Conservation (phyloP, 2,888 invertebrate species). For the Digitonthophagus gazella region DNA sequence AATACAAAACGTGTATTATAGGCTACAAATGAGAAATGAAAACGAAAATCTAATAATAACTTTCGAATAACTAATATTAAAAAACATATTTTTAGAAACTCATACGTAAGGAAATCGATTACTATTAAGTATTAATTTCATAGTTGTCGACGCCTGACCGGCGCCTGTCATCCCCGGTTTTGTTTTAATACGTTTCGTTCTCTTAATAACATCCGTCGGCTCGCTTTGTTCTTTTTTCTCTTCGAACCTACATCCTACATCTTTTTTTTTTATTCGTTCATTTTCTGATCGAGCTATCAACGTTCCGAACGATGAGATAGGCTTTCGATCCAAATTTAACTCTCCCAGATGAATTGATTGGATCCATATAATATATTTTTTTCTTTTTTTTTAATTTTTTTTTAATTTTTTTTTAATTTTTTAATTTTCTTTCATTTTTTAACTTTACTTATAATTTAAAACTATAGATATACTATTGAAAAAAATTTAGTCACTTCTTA, state of each 20-base stretch:
- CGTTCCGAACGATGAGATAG: neutral
- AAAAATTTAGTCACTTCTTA: no score
- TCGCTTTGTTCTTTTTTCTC: conserved; percentile 9
- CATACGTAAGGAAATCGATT: conserved; percentile 19
- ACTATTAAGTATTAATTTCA: conserved; percentile 25
- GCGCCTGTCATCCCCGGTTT: conserved; percentile 19
- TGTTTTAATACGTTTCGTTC: conserved; percentile 21
- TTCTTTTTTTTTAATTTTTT: neutral
- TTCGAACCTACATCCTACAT: neutral
- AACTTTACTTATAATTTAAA: no score
- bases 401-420: neutral
- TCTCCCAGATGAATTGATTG: neutral
- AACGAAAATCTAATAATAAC: neutral
- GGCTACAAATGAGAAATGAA: neutral
- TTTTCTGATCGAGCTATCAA: neutral
- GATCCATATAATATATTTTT: neutral
- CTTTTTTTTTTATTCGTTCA: neutral
- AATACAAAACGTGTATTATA: conserved; percentile 1
- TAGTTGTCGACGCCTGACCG: conserved; percentile 23
- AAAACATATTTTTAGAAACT: neutral
- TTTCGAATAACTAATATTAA: neutral
- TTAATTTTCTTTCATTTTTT: no score
- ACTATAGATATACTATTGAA: no score
- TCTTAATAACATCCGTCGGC: conserved; percentile 16
- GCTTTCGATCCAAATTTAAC: neutral